Evolutionary conservation across 2,113 vertebrate species (phyloP), one percentile per base, ranked within the genome.

Genomic region (Proterorhinus semilunaris): DNA sequence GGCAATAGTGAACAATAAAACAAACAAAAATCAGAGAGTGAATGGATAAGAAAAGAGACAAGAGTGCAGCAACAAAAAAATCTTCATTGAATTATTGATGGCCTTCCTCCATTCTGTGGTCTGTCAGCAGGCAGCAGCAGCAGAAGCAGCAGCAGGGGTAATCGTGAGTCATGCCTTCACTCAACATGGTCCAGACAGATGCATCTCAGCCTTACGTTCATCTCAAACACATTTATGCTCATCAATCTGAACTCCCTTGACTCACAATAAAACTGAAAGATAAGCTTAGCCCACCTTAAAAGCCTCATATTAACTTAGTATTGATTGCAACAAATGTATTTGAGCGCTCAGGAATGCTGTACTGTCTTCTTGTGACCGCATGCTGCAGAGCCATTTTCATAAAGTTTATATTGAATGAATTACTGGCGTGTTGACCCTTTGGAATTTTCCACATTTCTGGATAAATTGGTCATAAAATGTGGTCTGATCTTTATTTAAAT

Each of bases 31-130:
- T 44, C 47, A 61, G 62, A 53, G 62, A 68, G 16, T 58, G 57
- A 69, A 63, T 7, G n/a, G 42, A 50, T 16, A 15, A 61, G 57
- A 57, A 74, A 51, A 81, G 58, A 51, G 53, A 57, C 69, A 51
- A 81, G 52, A 27, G 53, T 61, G 52, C 63, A 65, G 42, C 61
- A 81, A 69, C 81, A 79, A 78, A 68, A 68, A 76, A 72, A 62
- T 88, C 64, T 90, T 81, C 85, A 71, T 77, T 92, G 81, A 92
- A 92, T 91, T 87, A 92, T 92, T 90, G 75, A 92, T 89, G 72
- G 53, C 63, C 71, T 59, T 80, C 59, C 79, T 86, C 71, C 87
- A 80, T 84, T 75, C 63, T 84, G 83, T 81, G 84, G 83, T 75
- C 82, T 78, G 76, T 6, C 71, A 75, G 81, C 71, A 83, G 62